phyloP scores from a whole-genome alignment of 2,797 vertebrate genomes.

The Manis pentadactyla region DNA sequence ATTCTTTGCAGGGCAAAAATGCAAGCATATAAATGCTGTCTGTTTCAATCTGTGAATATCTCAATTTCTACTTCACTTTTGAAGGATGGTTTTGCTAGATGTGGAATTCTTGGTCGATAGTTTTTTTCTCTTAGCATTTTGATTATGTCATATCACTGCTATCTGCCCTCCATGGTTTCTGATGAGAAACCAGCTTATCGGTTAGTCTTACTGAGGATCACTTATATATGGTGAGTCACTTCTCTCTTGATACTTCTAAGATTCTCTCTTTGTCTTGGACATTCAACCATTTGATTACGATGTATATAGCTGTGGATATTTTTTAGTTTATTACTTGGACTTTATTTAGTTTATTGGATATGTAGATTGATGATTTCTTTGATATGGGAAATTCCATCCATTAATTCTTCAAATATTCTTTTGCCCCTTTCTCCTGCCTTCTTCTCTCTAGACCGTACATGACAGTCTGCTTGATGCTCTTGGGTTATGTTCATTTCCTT shows the following conservation, averaged over 20 bases:
- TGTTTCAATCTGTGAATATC: not conserved
- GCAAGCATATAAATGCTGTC: not conserved
- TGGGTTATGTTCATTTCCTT: not conserved
- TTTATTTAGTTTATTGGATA: not conserved
- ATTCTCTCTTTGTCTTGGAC: not conserved
- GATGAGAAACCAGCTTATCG: not conserved
- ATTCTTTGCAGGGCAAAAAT: not conserved
- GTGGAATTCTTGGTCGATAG: not conserved
- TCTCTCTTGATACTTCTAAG: not conserved
- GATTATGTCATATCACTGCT: not conserved
- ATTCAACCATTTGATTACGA: not conserved
- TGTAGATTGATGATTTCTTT: not conserved
- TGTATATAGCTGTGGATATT: not conserved
- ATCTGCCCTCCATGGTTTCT: not conserved
- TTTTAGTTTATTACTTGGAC: not conserved
- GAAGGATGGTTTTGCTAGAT: not conserved
- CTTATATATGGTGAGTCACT: not conserved
- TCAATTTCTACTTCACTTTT: not conserved
- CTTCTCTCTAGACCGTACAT: not conserved
- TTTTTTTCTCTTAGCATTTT: not conserved
- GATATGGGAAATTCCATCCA: not conserved
- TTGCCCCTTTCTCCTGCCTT: not conserved
- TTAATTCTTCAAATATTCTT: not conserved
- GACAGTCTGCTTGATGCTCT: not conserved
- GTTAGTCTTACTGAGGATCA: not conserved